These are phyloP conservation scores for Nysson spinosus DNA, from an alignment of 2,888 invertebrate species.

Conservation along the genomic window DNA sequence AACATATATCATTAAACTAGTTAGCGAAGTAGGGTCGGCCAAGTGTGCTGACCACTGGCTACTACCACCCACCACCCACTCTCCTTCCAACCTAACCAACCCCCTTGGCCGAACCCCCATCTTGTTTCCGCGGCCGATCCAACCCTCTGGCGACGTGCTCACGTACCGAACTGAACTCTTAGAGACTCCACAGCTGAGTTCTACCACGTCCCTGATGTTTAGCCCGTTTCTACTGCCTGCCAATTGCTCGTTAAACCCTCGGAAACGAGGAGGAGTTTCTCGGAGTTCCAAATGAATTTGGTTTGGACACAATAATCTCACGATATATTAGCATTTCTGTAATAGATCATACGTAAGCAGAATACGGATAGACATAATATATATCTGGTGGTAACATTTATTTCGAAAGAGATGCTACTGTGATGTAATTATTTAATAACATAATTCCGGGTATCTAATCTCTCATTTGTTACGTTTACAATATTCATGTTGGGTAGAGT, in stretches of 20 bases:
- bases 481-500: constrained; percentile 6
- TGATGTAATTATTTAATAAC: neutral
- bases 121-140: constrained; percentile 57
- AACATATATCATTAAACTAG: constrained; percentile 78
- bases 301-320: constrained; percentile 37
- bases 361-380: no score
- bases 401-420: no score
- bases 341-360: constrained; percentile 7
- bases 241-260: constrained; percentile 70
- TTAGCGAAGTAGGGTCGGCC: constrained; percentile 78
- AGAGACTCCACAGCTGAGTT: constrained; percentile 69
- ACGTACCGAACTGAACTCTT: constrained; percentile 75
- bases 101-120: constrained; percentile 62
- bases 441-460: neutral
- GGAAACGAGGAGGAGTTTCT: constrained; percentile 50
- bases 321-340: constrained; percentile 19
- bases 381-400: no score
- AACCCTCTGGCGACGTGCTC: constrained; percentile 71
- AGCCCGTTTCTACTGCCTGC: constrained; percentile 60
- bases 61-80: constrained; percentile 64
- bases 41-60: constrained; percentile 78
- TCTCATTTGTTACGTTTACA: neutral
- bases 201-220: constrained; percentile 57
- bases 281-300: constrained; percentile 36
- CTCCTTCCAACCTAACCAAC: constrained; percentile 55